These are phyloP conservation scores for Clarias batrachus DNA, from an alignment of 2,113 vertebrate species.

Conservation along the genomic window DNA sequence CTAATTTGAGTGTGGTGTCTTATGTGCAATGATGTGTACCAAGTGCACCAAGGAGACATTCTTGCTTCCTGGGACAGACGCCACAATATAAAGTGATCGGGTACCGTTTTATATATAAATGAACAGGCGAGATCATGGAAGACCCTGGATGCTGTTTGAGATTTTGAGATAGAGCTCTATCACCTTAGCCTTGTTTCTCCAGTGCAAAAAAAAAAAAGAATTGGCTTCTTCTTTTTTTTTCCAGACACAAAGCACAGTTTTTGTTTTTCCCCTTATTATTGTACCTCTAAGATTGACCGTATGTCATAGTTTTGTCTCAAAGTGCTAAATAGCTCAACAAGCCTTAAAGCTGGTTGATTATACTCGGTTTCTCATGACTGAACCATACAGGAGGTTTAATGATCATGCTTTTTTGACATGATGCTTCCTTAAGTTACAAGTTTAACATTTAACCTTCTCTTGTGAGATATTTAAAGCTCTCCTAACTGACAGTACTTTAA, in stretches of 20 bases:
- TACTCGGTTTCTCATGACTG: background rate
- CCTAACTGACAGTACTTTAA: slow-evolving; percentile 9
- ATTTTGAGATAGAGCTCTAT: background rate
- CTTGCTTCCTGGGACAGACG: background rate
- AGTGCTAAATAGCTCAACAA: background rate
- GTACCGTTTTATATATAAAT: background rate
- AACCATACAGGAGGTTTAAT: background rate
- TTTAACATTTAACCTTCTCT: background rate
- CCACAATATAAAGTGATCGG: background rate
- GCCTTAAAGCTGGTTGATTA: background rate
- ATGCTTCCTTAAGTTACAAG: background rate
- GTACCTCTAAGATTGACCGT: background rate
- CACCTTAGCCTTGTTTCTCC: background rate
- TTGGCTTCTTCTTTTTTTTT: background rate
- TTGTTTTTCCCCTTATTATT: background rate
- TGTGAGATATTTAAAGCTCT: background rate
- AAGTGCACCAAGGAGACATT: too few relatives aligned
- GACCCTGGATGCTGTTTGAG: background rate
- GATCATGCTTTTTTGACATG: background rate
- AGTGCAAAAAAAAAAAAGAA: background rate
- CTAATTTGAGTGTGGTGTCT: background rate
- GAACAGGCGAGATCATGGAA: background rate
- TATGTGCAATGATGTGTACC: background rate
- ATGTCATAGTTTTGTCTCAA: background rate
- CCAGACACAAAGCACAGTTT: background rate